A percentile compares a stretch with the other conserved stretches of the same genome.
Evolutionary conservation across 2,797 vertebrate species (phyloP).

Genomic region (Scolopax bukidnonensis): DNA sequence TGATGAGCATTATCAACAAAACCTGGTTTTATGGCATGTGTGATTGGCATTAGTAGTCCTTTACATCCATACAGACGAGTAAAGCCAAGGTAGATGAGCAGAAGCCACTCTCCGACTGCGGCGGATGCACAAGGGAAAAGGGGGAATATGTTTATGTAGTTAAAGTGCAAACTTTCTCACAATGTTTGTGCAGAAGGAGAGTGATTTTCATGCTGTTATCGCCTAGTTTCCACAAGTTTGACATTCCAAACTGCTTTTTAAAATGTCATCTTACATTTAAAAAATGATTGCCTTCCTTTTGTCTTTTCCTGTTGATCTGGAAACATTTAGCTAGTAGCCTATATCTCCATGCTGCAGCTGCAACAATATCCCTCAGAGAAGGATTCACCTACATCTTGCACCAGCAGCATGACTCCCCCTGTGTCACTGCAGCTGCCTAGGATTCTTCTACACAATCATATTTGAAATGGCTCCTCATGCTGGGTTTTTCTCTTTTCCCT

Average conservation of each 20-base stretch:
- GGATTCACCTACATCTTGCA: neutral
- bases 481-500: neutral
- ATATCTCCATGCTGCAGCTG: neutral
- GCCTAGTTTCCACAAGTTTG: neutral
- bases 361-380: neutral
- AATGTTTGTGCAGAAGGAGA: neutral
- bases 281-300: neutral
- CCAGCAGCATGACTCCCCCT: neutral
- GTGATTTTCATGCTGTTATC: neutral
- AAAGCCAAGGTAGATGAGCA: neutral
- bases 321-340: neutral
- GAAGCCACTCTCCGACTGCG: neutral
- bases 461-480: neutral
- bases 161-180: neutral
- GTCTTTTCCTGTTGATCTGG: neutral
- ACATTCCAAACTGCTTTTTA: neutral
- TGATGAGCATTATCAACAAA: neutral
- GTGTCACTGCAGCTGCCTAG: neutral
- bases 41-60: neutral
- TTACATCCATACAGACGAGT: neutral
- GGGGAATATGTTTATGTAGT: neutral
- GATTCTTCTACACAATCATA: neutral
- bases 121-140: neutral
- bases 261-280: neutral
- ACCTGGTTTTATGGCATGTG: rapidly evolving